phyloP scores from a whole-genome alignment of 1,140 invertebrate genomes.

The Drosophila ficusphila region DNA sequence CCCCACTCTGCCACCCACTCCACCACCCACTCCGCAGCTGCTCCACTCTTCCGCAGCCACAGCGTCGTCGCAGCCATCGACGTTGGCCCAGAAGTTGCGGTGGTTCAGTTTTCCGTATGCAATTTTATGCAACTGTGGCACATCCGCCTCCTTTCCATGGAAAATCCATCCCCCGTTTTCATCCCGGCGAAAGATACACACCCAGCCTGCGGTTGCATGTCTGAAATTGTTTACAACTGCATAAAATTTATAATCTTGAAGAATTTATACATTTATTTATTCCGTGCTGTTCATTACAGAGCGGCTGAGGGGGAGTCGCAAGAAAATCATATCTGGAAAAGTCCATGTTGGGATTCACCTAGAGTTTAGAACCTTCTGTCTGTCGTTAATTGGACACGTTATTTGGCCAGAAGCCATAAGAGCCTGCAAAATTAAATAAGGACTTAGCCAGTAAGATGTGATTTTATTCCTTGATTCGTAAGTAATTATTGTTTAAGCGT shows the following conservation, averaged over 20 bases:
- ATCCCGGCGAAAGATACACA: not conserved
- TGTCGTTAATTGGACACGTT: constrained; percentile 14
- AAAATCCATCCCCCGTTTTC: not conserved
- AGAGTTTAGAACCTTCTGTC: not conserved
- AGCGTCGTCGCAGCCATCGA: constrained; percentile 44
- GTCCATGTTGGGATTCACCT: not conserved
- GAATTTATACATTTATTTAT: constrained; percentile 81
- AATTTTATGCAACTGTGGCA: constrained; percentile 82
- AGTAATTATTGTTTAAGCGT: constrained; percentile 28
- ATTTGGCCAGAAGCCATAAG: not conserved
- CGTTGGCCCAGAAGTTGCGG: constrained; percentile 67
- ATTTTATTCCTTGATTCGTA: constrained; percentile 16
- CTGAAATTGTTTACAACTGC: constrained; percentile 78
- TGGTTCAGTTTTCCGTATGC: constrained; percentile 70
- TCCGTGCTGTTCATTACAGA: constrained; percentile 52
- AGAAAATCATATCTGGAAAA: constrained; percentile 45
- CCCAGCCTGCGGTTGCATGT: constrained; percentile 29
- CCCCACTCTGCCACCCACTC: not conserved
- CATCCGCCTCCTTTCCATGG: constrained; percentile 46
- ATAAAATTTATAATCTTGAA: constrained; percentile 82
- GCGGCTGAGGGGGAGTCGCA: constrained; percentile 30
- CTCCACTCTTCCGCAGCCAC: constrained; percentile 35
- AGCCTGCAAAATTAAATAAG: constrained; percentile 18
- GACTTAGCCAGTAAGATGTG: constrained; percentile 3
- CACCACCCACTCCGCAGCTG: constrained; percentile 17